Base-by-base conservation (phyloP, 2,113 vertebrate genomes). In the Zosterops borbonicus region DNA sequence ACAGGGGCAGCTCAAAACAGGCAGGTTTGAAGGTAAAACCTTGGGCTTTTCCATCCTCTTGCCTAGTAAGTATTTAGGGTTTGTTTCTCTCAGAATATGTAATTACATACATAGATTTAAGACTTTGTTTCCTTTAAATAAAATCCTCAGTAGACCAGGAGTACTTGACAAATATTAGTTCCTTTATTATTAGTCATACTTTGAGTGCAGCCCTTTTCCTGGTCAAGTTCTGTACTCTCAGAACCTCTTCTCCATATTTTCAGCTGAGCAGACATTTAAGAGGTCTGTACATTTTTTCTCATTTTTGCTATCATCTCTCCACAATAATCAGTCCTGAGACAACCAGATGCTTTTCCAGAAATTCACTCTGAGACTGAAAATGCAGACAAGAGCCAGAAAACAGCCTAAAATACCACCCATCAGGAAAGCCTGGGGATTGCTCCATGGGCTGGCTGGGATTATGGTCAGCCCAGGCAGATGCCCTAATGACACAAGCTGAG, bases 401-500 rank as follows among this genome's bases (percentile, higher is more conserved):
- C 4, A 41, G 20, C 13, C 70, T 28, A 14, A 47, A 89, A 17
- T 13, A 14, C 33, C 62, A 74, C 28, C 88, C 73, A 27, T 10
- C 58, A 79, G 74, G 42, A 55, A 46, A 68, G 49, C 55, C 42
- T 4, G 17, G 18, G 8, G 47, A 74, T 14, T 63, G 65, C 67
- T 89, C 39, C n/a, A 2, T 2, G 64, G 55, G 52, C 20, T 68
- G 79, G 3, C 20, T 49, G 59, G 91, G 80, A 93, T 95, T 82
- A 92, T 31, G n/a, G n/a, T 24, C 71, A 65, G 29, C 50, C 68
- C 65, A 85, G 88, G 68, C 91, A 95, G 86, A 87, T 74, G 74
- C 74, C 71, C 84, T 84, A 91, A 77, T 83, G 74, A 70, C 76
- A 81, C 50, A 74, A 55, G 5, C 84, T 64, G 88, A 97, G 92